phyloP scores from a whole-genome alignment of 2,888 invertebrate species.

The Ophioninae sp. region DNA sequence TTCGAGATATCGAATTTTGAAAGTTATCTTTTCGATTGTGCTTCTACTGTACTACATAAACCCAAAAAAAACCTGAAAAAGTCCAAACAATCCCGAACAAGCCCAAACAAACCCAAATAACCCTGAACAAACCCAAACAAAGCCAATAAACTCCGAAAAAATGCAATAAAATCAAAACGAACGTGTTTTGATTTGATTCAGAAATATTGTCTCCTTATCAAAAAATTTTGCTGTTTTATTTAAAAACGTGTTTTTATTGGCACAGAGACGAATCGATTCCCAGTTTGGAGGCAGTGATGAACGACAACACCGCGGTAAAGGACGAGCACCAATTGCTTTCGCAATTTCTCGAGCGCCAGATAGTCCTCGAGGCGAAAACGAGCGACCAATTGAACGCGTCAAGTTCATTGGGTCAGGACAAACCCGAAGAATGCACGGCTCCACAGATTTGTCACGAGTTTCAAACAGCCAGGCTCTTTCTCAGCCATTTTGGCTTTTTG shows the following conservation, averaged over 20 bases:
- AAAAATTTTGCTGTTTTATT: too few relatives aligned
- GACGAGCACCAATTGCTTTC: constrained; percentile 87
- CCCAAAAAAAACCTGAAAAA: not conserved
- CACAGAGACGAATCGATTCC: constrained; percentile 94
- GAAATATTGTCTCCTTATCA: too few relatives aligned
- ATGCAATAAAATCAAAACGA: too few relatives aligned
- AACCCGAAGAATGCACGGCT: constrained; percentile 89
- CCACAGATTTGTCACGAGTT: constrained; percentile 94
- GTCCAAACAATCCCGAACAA: too few relatives aligned
- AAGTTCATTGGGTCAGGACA: constrained; percentile 72
- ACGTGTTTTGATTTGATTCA: too few relatives aligned
- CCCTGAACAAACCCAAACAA: too few relatives aligned
- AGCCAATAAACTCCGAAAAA: too few relatives aligned
- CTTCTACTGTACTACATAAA: not conserved
- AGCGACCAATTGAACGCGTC: constrained; percentile 78
- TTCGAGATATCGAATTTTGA: too few relatives aligned
- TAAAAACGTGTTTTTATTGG: not conserved
- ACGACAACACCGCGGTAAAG: constrained; percentile 81
- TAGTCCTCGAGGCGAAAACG: constrained; percentile 80
- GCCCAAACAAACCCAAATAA: too few relatives aligned
- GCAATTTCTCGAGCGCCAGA: constrained; percentile 88
- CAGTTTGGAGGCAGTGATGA: constrained; percentile 89
- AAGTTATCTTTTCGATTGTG: too few relatives aligned
- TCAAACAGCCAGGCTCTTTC: constrained; percentile 95
- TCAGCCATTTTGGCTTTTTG: constrained; percentile 97